Evolutionary conservation across 1,140 invertebrate genomes (phyloP).

Genomic region (Ditylenchus dipsaci): DNA sequence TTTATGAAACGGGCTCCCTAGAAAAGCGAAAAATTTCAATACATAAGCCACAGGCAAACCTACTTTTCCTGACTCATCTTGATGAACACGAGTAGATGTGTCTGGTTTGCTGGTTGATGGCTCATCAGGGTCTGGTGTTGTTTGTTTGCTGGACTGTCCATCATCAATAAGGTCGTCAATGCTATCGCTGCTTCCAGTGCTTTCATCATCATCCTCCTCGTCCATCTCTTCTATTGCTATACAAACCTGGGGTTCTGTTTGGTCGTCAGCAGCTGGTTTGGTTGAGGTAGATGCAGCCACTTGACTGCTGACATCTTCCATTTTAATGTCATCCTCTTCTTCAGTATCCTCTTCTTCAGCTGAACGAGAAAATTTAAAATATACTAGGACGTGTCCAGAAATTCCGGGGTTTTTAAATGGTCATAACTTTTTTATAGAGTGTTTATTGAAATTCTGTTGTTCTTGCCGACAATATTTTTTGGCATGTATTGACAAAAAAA

Average conservation of each 20-base stretch:
- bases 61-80: no score
- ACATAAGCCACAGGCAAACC: no score
- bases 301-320: no score
- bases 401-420: no score
- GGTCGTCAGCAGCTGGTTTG: not conserved
- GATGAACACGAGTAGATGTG: no score
- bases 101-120: not conserved
- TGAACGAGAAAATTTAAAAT: no score
- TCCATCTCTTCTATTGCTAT: not conserved
- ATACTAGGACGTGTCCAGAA: no score
- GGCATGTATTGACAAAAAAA: no score
- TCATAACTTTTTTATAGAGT: no score
- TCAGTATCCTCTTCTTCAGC: not conserved
- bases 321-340: not conserved
- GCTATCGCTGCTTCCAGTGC: not conserved
- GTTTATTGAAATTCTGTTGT: no score
- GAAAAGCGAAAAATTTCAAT: not conserved
- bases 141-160: not conserved
- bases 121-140: not conserved
- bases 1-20: not conserved
- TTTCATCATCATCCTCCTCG: not conserved
- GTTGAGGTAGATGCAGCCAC: not conserved
- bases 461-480: no score
- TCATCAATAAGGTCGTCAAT: not conserved
- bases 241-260: not conserved